These are phyloP conservation scores for Tribolium freemani DNA, from an alignment of 2,888 invertebrate genomes.

Conservation along the genomic window DNA sequence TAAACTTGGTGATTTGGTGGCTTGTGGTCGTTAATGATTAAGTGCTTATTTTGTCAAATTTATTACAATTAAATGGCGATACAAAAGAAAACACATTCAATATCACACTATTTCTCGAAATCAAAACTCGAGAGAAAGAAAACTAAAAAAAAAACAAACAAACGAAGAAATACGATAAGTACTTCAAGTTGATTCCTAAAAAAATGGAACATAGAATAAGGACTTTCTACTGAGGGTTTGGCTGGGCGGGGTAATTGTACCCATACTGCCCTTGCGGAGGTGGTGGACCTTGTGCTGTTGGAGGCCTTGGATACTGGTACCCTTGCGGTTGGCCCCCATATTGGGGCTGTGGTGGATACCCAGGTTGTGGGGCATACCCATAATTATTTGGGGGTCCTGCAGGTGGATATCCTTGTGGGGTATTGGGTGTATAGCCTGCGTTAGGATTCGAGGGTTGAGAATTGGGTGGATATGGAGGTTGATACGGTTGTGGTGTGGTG, in stretches of 20 bases:
- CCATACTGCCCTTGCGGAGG: slow-evolving; percentile 82
- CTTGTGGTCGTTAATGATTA: background rate
- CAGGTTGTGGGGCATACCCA: slow-evolving; percentile 74
- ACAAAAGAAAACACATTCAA: slow-evolving; percentile 11
- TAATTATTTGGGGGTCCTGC: slow-evolving; percentile 62
- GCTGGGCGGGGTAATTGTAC: slow-evolving; percentile 86
- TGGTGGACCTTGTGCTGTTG: slow-evolving; percentile 76
- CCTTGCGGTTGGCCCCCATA: slow-evolving; percentile 74
- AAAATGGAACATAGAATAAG: background rate
- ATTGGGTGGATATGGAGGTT: slow-evolving; percentile 72
- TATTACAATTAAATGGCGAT: background rate
- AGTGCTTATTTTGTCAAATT: slow-evolving; percentile 4
- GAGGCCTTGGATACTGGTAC: slow-evolving; percentile 77
- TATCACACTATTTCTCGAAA: slow-evolving; percentile 13
- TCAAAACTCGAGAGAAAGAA: background rate
- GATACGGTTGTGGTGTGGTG: slow-evolving; percentile 70
- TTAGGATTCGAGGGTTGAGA: slow-evolving; percentile 67
- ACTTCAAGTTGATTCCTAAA: slow-evolving; percentile 12
- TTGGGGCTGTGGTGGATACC: slow-evolving; percentile 73
- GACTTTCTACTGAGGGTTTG: slow-evolving; percentile 70
- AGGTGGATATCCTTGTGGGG: slow-evolving; percentile 54
- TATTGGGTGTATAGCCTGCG: slow-evolving; percentile 66
- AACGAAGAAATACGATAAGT: slow-evolving; percentile 6
- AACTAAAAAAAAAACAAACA: background rate
- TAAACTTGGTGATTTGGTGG: background rate